These are phyloP conservation scores for Pionites leucogaster DNA, from an alignment of 2,113 vertebrate species.

Conservation along the genomic window DNA sequence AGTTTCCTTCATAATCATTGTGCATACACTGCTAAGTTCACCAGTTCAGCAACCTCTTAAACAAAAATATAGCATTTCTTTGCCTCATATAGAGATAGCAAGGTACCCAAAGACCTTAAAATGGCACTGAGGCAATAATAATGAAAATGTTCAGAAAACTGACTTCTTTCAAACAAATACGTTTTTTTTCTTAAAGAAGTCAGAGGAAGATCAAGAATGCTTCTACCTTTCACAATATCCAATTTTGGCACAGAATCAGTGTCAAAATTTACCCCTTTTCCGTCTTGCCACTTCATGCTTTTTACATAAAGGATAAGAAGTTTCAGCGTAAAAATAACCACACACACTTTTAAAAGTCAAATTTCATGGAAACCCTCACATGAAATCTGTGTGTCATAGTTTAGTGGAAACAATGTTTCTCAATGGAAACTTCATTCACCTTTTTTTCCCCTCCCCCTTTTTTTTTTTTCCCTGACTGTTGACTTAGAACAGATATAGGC, in stretches of 20 bases:
- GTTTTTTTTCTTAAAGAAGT: background rate
- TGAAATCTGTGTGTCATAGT: background rate
- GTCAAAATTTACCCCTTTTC: background rate
- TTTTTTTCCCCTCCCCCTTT: accelerated
- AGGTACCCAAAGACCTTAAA: background rate
- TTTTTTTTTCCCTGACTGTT: accelerated
- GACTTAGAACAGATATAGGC: background rate
- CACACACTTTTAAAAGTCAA: background rate
- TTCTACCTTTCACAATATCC: background rate
- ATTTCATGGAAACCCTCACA: background rate
- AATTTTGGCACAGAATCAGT: background rate
- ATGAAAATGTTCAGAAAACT: background rate
- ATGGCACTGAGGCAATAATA: background rate
- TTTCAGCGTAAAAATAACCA: background rate
- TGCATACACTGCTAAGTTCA: background rate
- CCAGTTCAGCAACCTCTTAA: background rate
- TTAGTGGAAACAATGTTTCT: background rate
- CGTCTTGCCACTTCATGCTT: background rate
- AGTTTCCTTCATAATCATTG: background rate
- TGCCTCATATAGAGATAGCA: background rate
- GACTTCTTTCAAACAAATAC: background rate
- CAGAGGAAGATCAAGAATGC: background rate
- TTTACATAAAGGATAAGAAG: background rate
- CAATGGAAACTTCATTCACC: background rate
- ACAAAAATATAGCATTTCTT: background rate